Evolutionary conservation across 2,113 vertebrate species (phyloP), one percentile per base, ranked within the genome.

Genomic region (Amphilophus citrinellus): DNA sequence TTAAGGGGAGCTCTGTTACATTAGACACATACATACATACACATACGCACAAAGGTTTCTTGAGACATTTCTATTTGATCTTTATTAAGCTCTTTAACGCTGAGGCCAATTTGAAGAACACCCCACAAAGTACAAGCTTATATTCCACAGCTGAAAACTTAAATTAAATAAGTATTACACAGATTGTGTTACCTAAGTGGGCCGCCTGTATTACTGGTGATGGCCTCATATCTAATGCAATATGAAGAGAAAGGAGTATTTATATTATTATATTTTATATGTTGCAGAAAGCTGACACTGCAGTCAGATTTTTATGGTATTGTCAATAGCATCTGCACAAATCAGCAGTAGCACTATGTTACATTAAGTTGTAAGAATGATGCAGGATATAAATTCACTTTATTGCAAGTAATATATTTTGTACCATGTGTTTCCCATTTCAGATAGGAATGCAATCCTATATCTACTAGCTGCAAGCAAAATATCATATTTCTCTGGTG

Each of bases 41-140:
- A 42, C 71, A 66, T 17, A 47, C 32, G 58, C 47, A 79, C 90
- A 89, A 84, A 91, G 75, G 79, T 89, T 89, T 94, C 89, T 56
- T 35, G 44, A 82, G 82, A 94, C 86, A 76, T 91, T 84, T 92
- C 83, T 76, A 94, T 90, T 89, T 88, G 87, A 88, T 91, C 71
- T 89, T 83, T 83, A 87, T 84, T 84, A 88, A 87, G 83, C 44
- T 44, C 73, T 82, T 39, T 63, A 81, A 83, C 75, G 47, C 63
- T 42, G 14, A 84, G 87, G 73, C 61, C 63, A 86, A 57, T 83
- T 88, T 80, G 59, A 86, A 90, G 71, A 84, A 65, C 68, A 79
- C 14, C 50, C 58, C 37, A 30, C 47, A 63, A 83, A 88, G 57
- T 86, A 71, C 7, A 5, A 77, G 84, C 83, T 94, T 83, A 17